Percentiles rank a stretch among this genome's conserved stretches.
phyloP scores from a whole-genome alignment of 2,113 vertebrate species.

The Etheostoma cragini region DNA sequence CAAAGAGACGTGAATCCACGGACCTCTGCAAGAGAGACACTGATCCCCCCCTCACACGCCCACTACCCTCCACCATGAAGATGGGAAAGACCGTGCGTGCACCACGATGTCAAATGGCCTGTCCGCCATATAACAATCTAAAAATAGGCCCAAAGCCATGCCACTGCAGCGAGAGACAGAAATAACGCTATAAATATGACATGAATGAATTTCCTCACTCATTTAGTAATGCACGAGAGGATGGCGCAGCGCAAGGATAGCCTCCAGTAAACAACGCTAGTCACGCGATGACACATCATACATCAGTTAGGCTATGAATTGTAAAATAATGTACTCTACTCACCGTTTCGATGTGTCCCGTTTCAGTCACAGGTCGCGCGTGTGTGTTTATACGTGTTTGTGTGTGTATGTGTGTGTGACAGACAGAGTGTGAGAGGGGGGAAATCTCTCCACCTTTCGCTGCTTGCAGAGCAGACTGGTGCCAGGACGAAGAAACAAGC shows the following conservation, averaged over 20 bases:
- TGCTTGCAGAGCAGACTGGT: conserved; percentile 65
- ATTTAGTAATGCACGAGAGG: not conserved
- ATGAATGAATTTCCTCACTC: conserved; percentile 42
- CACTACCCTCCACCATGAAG: conserved; percentile 48
- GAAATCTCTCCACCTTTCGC: conserved; percentile 69
- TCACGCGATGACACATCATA: conserved; percentile 33
- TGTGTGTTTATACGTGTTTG: not conserved
- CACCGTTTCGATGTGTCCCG: conserved; percentile 62
- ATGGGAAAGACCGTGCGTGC: conserved; percentile 27
- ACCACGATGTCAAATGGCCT: not conserved
- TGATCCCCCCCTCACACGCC: conserved; percentile 60
- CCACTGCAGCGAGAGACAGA: conserved; percentile 20
- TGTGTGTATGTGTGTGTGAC: conserved; percentile 25
- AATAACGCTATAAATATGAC: conserved; percentile 13
- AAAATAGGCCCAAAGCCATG: conserved; percentile 22
- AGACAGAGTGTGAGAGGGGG: conserved; percentile 60
- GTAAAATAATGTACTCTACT: conserved; percentile 35
- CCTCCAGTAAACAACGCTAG: not conserved
- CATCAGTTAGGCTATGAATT: not conserved
- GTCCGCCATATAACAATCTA: conserved; percentile 1
- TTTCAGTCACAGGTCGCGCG: conserved; percentile 17
- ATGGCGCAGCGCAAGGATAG: conserved; percentile 39
- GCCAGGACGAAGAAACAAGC: conserved; percentile 35
- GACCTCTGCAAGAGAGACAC: conserved; percentile 57
- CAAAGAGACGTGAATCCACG: conserved; percentile 75